Conservation (phyloP, 1,140 invertebrate genomes). For the Homalodisca vitripennis region DNA sequence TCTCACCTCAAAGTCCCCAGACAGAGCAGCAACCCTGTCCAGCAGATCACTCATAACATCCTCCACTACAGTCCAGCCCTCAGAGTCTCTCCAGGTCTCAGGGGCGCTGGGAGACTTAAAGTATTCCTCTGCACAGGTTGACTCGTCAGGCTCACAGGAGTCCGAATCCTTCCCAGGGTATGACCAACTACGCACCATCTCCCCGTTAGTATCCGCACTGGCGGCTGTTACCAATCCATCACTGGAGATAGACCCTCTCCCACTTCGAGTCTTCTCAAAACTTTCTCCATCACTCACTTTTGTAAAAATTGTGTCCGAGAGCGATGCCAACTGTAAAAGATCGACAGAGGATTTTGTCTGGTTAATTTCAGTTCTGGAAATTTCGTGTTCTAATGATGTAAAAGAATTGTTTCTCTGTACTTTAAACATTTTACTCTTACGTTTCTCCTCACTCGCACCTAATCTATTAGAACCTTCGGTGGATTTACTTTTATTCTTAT, state of each 20-base stretch:
- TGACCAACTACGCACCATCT: constrained; percentile 43
- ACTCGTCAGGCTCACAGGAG: constrained; percentile 48
- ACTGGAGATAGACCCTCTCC: constrained; percentile 37
- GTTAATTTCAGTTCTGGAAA: constrained; percentile 33
- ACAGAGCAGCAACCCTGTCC: constrained; percentile 48
- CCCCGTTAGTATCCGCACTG: constrained; percentile 28
- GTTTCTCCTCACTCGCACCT: constrained; percentile 8
- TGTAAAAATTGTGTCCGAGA: constrained; percentile 41
- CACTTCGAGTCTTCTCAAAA: constrained; percentile 27
- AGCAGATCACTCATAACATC: constrained; percentile 58
- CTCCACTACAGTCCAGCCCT: constrained; percentile 48
- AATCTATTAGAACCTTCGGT: constrained; percentile 26
- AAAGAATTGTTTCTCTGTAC: constrained; percentile 39
- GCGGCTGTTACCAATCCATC: constrained; percentile 28
- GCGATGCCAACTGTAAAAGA: constrained; percentile 36
- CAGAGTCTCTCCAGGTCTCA: neutral
- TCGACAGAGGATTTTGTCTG: constrained; percentile 39
- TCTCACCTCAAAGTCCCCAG: constrained; percentile 34
- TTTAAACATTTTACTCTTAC: constrained; percentile 5
- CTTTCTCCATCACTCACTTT: constrained; percentile 42
- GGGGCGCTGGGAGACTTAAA: constrained; percentile 46
- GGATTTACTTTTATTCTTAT: constrained; percentile 33
- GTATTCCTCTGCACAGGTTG: constrained; percentile 60
- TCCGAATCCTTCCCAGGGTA: constrained; percentile 39
- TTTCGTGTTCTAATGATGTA: constrained; percentile 36